Conservation (phyloP, 53 echinoderm and acorn worm species). For the Stichopus horrens region DNA sequence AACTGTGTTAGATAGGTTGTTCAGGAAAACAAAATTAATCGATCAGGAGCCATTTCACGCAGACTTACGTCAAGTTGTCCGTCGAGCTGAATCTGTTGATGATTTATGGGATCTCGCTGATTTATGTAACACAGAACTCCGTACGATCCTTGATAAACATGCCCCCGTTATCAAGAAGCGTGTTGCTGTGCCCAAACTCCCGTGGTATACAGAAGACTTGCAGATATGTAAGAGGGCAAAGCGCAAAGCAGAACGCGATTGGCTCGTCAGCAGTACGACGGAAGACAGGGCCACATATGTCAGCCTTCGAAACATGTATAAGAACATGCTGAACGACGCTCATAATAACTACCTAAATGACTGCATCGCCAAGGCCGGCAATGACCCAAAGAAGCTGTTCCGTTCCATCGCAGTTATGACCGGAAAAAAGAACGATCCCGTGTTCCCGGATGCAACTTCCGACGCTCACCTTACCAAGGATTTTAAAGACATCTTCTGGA, state of each 20-base stretch:
- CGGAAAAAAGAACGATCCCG: background rate
- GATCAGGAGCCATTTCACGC: no score
- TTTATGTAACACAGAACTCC: background rate
- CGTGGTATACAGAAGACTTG: background rate
- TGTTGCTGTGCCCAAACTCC: no score
- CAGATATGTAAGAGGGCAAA: background rate
- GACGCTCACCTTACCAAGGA: slow-evolving; percentile 8
- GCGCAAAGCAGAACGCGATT: background rate
- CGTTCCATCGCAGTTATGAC: background rate
- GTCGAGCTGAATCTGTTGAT: background rate
- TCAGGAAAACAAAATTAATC: no score
- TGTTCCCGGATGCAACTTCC: background rate
- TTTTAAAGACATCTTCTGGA: background rate
- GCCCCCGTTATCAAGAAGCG: background rate
- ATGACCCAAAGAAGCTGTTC: background rate
- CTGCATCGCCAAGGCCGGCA: background rate
- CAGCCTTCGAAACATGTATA: background rate
- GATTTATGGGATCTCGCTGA: background rate
- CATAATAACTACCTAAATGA: background rate
- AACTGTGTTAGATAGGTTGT: background rate
- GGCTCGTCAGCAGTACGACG: background rate
- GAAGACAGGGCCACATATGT: background rate
- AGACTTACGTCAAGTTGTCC: no score
- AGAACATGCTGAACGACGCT: background rate
- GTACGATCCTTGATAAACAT: background rate